Conservation (phyloP, 1,140 invertebrate genomes). For the Epicauta chinensis region DNA sequence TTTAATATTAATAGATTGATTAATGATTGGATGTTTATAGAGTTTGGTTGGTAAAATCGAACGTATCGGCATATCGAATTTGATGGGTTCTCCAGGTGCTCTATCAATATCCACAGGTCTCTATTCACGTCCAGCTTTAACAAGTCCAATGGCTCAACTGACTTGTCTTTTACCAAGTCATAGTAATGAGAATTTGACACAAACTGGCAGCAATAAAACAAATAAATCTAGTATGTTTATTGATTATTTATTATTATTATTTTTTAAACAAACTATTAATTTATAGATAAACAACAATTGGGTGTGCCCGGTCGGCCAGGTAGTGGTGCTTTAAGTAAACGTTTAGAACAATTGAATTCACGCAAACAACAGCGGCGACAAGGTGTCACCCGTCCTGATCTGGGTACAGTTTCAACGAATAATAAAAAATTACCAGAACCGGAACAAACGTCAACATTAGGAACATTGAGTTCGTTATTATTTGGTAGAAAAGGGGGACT, state of each 20-base stretch:
- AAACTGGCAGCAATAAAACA: slow-evolving; percentile 1
- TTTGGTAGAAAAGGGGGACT: slow-evolving; percentile 78
- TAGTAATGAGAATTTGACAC: slow-evolving; percentile 17
- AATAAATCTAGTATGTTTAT: too few species aligned
- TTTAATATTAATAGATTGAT: too few species aligned
- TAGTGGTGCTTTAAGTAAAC: slow-evolving; percentile 45
- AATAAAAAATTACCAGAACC: slow-evolving; percentile 32
- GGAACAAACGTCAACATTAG: slow-evolving; percentile 53
- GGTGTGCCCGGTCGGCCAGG: slow-evolving; percentile 51
- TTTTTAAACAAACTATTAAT: background rate
- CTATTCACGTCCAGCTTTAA: slow-evolving; percentile 49
- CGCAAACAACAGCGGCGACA: slow-evolving; percentile 43
- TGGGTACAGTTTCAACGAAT: slow-evolving; percentile 47
- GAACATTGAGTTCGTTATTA: slow-evolving; percentile 70
- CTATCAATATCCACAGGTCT: slow-evolving; percentile 50
- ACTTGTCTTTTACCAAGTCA: slow-evolving; percentile 55
- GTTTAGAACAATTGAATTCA: slow-evolving; percentile 42
- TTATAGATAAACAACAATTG: slow-evolving; percentile 26
- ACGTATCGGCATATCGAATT: slow-evolving; percentile 59
- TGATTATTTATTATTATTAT: background rate
- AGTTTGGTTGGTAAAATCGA: slow-evolving; percentile 62
- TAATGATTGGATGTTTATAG: slow-evolving; percentile 22
- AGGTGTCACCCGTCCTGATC: slow-evolving; percentile 49
- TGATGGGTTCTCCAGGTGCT: slow-evolving; percentile 56
- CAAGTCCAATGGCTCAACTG: slow-evolving; percentile 68